Conservation (phyloP, 1,140 invertebrate genomes). For the Frieseomelitta varia region DNA sequence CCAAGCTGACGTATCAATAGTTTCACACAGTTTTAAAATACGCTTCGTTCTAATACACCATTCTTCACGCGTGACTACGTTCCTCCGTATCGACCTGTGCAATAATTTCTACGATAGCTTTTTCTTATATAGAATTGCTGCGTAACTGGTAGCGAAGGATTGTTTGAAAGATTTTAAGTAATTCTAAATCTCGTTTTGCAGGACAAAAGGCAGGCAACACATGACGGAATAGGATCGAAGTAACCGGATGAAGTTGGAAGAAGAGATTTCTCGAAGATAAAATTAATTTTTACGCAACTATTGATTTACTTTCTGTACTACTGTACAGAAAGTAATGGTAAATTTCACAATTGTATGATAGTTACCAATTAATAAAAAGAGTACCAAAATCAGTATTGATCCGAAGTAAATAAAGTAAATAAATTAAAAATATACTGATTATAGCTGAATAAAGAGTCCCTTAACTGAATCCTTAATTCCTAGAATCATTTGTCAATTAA, state of each 20-base stretch:
- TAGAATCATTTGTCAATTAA: too few relatives aligned
- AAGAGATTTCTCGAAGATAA: background rate
- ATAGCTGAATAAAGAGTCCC: too few relatives aligned
- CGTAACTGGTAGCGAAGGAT: background rate
- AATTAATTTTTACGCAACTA: background rate
- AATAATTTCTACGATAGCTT: background rate
- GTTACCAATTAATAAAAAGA: too few relatives aligned
- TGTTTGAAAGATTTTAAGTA: background rate
- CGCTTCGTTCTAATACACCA: background rate
- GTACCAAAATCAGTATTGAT: too few relatives aligned
- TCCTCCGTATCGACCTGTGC: background rate
- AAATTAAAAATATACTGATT: too few relatives aligned
- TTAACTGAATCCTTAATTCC: too few relatives aligned
- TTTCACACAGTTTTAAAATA: constrained; percentile 20
- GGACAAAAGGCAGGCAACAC: background rate
- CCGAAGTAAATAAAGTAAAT: too few relatives aligned
- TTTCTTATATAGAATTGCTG: too few relatives aligned
- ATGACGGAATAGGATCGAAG: background rate
- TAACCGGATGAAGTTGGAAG: background rate
- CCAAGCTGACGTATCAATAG: constrained; percentile 24
- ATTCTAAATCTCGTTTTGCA: background rate
- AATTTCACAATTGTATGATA: too few relatives aligned
- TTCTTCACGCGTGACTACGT: too few relatives aligned
- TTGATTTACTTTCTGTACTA: too few relatives aligned
- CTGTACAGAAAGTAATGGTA: too few relatives aligned